Conservation (phyloP, 2,113 vertebrate genomes). For the Otocyon megalotis region DNA sequence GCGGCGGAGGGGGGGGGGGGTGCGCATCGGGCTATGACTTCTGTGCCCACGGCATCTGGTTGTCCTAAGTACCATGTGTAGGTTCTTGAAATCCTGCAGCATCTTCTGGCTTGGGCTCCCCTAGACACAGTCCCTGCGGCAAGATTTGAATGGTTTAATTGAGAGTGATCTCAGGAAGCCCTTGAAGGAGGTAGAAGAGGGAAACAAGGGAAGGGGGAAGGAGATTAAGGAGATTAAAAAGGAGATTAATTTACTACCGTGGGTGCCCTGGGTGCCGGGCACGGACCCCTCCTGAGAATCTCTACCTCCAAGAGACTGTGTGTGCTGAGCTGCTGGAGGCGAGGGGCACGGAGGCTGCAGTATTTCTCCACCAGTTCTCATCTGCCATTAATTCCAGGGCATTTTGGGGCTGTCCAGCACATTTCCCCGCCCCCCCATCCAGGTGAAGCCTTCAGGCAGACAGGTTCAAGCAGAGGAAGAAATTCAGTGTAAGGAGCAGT, state of each 20-base stretch:
- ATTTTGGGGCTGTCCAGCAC: no score
- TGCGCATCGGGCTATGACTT: rapidly evolving
- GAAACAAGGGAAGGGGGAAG: background rate
- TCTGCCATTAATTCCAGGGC: background rate
- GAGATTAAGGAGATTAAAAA: background rate
- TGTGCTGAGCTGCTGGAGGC: no score
- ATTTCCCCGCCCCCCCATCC: background rate
- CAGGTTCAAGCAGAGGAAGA: background rate
- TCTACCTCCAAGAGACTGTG: background rate
- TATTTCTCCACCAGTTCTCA: background rate
- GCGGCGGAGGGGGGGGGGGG: no score
- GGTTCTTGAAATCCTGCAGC: background rate
- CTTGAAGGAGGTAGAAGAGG: background rate
- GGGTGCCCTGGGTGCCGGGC: background rate
- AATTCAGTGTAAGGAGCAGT: rapidly evolving
- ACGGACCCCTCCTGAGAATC: background rate
- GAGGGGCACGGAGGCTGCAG: no score
- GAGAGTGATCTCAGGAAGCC: background rate
- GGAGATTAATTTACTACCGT: no score
- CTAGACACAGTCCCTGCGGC: background rate
- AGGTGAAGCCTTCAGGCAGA: rapidly evolving
- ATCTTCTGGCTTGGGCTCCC: background rate
- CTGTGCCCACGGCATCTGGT: background rate
- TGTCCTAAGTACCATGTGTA: background rate
- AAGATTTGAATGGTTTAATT: background rate